Base-by-base conservation (phyloP, 2,113 vertebrate species). In the Chascanopsetta lugubris region DNA sequence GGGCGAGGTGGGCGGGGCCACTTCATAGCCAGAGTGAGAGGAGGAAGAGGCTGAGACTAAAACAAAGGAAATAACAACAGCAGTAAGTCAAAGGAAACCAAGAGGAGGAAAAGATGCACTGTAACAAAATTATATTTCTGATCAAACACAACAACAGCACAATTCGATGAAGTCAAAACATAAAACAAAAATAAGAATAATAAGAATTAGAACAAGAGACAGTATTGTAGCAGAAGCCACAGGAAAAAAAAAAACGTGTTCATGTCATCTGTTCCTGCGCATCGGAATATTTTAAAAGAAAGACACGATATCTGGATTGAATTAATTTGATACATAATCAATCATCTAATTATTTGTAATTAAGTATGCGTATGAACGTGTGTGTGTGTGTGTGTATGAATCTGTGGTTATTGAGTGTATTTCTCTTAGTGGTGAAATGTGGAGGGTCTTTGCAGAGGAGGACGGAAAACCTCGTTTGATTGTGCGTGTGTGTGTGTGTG, bases 1-100 rank as follows among this genome's bases (percentile, higher is more conserved):
- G n/a, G 92, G 93, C 60, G 94, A 93, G 89, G 91, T 92, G 85
- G 94, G 94, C 77, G 94, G 93, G 91, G 93, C 75, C 85, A 92
- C 93, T 20, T 96, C 94, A 72, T 93, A 93, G 92, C 95, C 94
- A 91, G 94, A 94, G 83, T 93, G 86, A 91, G 95, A 93, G 80
- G 95, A 95, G 71, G 94, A 95, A 85, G 94, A 95, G 89, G 93
- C 92, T 91, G 95, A 97, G 78, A 88, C 95, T 96, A 93, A 94
- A 94, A 85, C 49, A 72, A 46, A 79, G 26, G 29, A 18, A 54
- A 73, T 59, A 68, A 81, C n/a, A 78, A 78, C 40, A 84, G 45
- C 73, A 69, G 69, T 48, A 17, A 80, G 20, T 71, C 15, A 70
- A 61, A 72, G 68, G 1, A 69, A 79, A 47, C 0, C 10, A 24